Conservation (phyloP, 2,113 vertebrate species). For the Urocynchramus pylzowi region DNA sequence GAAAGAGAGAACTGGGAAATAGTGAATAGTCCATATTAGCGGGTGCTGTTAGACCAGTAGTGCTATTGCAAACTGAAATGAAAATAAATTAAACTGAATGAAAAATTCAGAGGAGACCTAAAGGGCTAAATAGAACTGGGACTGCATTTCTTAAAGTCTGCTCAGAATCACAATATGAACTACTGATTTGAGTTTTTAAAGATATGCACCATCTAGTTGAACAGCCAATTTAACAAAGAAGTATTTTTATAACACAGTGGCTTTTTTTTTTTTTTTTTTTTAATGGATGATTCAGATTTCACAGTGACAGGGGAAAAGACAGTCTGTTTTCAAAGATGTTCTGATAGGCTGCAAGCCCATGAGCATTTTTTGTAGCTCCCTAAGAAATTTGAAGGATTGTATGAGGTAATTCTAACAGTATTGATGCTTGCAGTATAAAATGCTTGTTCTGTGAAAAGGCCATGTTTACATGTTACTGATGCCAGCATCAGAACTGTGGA, state of each 20-base stretch:
- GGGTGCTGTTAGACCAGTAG: background rate
- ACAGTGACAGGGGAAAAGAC: background rate
- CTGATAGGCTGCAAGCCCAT: background rate
- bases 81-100: background rate
- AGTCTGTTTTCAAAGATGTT: background rate
- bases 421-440: background rate
- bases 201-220: background rate
- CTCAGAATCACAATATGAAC: background rate
- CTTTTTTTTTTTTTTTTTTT: background rate
- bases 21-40: background rate
- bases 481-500: background rate
- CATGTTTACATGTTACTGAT: background rate
- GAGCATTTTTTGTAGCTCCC: background rate
- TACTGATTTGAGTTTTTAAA: background rate
- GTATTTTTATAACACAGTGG: background rate
- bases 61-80: background rate
- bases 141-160: background rate
- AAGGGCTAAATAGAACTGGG: background rate
- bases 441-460: background rate
- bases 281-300: background rate
- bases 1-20: background rate
- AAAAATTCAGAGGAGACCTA: background rate
- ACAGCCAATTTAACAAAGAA: background rate
- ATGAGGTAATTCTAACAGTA: background rate
- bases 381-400: background rate